A percentile compares a stretch with the other conserved stretches of the same genome.
These are phyloP conservation scores for Ptychochromis oligacanthus DNA, from an alignment of 2,113 vertebrate species.

Conservation along the genomic window DNA sequence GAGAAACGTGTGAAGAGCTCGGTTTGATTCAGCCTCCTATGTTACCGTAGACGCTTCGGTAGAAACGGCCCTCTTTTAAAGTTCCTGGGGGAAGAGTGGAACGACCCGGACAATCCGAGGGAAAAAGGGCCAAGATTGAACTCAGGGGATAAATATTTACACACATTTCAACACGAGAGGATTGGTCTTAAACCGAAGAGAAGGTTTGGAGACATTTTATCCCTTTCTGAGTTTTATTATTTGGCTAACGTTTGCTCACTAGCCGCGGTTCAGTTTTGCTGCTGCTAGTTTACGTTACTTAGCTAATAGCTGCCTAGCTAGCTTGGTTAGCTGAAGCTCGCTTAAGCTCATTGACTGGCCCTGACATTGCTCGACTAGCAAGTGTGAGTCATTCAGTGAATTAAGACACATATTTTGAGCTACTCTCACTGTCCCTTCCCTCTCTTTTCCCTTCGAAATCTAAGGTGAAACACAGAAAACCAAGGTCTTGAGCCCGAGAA, in stretches of 20 bases:
- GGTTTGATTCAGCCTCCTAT: constrained; percentile 47
- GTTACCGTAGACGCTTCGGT: constrained; percentile 42
- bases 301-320: constrained; percentile 49
- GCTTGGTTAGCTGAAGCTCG: constrained; percentile 45
- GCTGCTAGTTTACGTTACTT: constrained; percentile 33
- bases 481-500: constrained; percentile 70
- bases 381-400: neutral
- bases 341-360: constrained; percentile 57
- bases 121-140: constrained; percentile 37
- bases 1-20: constrained; percentile 9
- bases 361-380: neutral
- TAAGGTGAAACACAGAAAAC: constrained; percentile 60
- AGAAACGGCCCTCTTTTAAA: constrained; percentile 74
- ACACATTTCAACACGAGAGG: constrained; percentile 2
- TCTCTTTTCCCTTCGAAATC: constrained; percentile 10
- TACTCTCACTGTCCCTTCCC: neutral
- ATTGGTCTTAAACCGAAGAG: neutral
- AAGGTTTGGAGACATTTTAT: constrained; percentile 38
- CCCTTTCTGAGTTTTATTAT: neutral
- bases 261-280: constrained; percentile 11
- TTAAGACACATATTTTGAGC: neutral
- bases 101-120: constrained; percentile 31
- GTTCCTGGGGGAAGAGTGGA: constrained; percentile 73
- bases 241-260: constrained; percentile 14
- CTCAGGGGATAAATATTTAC: constrained; percentile 20